A percentile compares a stretch with the other conserved stretches of the same genome.
Evolutionary conservation across 1,140 invertebrate genomes (phyloP).

Genomic region (Hylyphantes graminicola): DNA sequence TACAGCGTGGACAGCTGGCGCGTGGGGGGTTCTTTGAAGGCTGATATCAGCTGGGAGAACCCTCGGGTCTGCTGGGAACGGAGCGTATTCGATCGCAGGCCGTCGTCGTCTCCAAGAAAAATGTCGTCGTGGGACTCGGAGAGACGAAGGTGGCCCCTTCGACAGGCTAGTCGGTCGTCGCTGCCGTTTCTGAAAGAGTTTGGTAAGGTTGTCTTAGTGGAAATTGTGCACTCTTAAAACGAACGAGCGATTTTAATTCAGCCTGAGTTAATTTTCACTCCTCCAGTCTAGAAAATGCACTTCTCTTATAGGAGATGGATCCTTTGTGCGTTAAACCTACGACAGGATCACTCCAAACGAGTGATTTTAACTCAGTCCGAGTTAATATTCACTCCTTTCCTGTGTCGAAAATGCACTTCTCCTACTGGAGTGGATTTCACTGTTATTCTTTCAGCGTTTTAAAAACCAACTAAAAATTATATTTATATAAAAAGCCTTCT

Average conservation of each 20-base stretch:
- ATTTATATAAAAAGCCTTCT: too few species aligned
- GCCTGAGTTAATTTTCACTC: too few species aligned
- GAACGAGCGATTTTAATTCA: too few species aligned
- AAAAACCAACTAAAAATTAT: neutral
- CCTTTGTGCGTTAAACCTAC: too few species aligned
- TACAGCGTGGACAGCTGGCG: constrained; percentile 50
- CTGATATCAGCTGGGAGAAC: constrained; percentile 58
- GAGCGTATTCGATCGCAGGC: constrained; percentile 20
- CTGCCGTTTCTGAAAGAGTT: constrained; percentile 21
- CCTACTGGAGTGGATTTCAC: too few species aligned
- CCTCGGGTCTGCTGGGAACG: constrained; percentile 58
- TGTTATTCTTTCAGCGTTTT: neutral
- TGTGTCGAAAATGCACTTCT: too few species aligned
- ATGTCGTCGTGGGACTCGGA: constrained; percentile 54
- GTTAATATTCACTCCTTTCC: too few species aligned
- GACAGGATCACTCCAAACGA: too few species aligned
- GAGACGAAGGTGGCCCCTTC: constrained; percentile 47
- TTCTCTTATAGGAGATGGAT: too few species aligned
- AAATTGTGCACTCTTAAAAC: too few species aligned
- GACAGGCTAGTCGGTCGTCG: constrained; percentile 39
- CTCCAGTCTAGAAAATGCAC: too few species aligned
- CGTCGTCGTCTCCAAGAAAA: constrained; percentile 41
- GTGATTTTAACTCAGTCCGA: too few species aligned
- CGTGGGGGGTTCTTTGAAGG: constrained; percentile 41
- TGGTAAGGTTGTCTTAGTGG: neutral